Percentiles rank a stretch among this genome's conserved stretches.
Conservation (phyloP, 2,113 vertebrate species). For the Pterophyllum scalare region DNA sequence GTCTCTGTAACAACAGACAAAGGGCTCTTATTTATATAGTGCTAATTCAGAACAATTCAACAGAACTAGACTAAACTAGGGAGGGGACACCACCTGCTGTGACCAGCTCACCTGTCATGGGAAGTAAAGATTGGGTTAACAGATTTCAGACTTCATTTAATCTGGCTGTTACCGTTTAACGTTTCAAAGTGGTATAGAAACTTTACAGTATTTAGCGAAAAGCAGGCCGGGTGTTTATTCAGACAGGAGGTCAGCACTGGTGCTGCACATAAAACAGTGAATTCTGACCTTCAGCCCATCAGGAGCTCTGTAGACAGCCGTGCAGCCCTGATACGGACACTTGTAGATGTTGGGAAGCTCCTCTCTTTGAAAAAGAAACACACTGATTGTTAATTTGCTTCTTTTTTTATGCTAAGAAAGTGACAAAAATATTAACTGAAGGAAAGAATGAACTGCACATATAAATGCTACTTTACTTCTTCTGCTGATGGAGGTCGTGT, state of each 20-base stretch:
- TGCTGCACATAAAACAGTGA: neutral
- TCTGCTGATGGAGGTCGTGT: neutral
- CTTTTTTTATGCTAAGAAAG: neutral
- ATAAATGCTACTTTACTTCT: neutral
- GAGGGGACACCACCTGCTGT: too few species aligned
- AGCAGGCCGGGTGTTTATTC: neutral
- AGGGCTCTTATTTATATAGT: too few species aligned
- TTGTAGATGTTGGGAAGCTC: constrained; percentile 97
- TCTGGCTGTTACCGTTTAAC: too few species aligned
- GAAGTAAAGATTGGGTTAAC: too few species aligned
- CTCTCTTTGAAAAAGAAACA: constrained; percentile 82
- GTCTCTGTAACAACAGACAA: neutral
- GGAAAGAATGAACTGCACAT: neutral
- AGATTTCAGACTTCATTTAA: too few species aligned
- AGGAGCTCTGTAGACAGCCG: constrained; percentile 91
- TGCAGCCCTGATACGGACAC: constrained; percentile 96
- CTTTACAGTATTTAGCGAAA: neutral
- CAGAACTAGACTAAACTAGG: neutral
- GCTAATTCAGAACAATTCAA: neutral
- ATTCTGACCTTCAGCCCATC: constrained; percentile 93
- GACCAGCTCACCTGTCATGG: too few species aligned
- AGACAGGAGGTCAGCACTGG: neutral
- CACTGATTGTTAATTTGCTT: neutral
- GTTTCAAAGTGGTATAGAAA: fast-evolving
- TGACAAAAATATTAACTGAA: neutral